Evolutionary conservation across 2,888 invertebrate species (phyloP), one percentile per base, ranked within the genome.

Genomic region (Strigamia transsilvanica): DNA sequence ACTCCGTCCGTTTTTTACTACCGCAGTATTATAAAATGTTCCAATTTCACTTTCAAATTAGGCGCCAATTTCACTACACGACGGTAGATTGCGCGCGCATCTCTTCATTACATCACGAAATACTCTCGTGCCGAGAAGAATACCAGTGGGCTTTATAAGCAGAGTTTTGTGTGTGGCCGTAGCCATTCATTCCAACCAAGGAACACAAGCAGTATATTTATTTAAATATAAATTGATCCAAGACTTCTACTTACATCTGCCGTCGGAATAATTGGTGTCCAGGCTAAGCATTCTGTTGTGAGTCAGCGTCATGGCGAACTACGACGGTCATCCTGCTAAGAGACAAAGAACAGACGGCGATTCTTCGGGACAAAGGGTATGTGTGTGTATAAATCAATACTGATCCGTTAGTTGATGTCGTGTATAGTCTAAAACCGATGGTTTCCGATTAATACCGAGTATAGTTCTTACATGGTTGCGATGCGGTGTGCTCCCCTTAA

Each of bases 301-400:
- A 66, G 66, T 66, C 79, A 80, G 46, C 81, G 56, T 81, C 81
- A 83, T 83, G 83, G 83, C 82, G 73, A 83, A 82, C 80, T 83
- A 83, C 82, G 82, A 82, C 56, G 83, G 82, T 23, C 79, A 82
- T 82, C 80, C 82, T n/a, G 80, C 83, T 21, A 83, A 83, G 80
- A 66, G 83, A 82, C 83, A 83, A 82, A 83, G 83, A 82, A 83
- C 83, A 42, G 83, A 83, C 61, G 83, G 83, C 18, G 83, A 83
- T 81, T 42, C 56, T 13, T 46, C 66, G 27, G 77, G 80, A 27
- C 83, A 82, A 56, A 79, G 83, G 80, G 83, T 83, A 83, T 80
- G 61, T 66, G 32, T 23, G 9, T 23, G 7, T 9, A 66, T 27
- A 27, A 66, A 66, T 66, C 66, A 23, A 66, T 66, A 23, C 2